phyloP scores from a whole-genome alignment of 2,113 vertebrate genomes.

The Trachemys scripta region DNA sequence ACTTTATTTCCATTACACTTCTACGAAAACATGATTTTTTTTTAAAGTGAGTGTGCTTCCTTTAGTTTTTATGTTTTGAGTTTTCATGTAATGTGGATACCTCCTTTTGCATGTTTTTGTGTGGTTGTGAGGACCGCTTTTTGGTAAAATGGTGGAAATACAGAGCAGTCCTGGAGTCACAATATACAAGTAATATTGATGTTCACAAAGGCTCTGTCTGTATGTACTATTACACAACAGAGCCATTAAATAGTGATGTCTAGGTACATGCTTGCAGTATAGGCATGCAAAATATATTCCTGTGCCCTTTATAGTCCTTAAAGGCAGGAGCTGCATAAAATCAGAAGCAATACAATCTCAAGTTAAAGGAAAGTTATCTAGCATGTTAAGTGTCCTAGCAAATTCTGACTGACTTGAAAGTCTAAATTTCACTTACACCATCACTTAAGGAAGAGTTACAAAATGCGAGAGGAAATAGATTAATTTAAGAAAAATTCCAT shows the following conservation, averaged over 20 bases:
- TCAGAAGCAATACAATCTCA: neutral
- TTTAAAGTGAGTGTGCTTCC: neutral
- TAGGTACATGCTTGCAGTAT: fast-evolving
- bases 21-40: neutral
- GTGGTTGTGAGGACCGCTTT: neutral
- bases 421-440: neutral
- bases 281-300: neutral
- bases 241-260: neutral
- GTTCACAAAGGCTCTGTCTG: neutral
- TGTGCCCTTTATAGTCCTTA: neutral
- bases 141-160: neutral
- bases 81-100: neutral
- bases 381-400: neutral
- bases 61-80: neutral
- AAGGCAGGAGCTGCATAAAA: neutral
- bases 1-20: neutral
- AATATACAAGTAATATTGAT: neutral
- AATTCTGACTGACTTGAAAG: slow-evolving; percentile 2
- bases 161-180: neutral
- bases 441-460: neutral
- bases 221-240: fast-evolving
- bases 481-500: neutral
- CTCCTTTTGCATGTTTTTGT: neutral
- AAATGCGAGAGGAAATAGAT: neutral
- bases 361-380: neutral